Conservation (phyloP, 1,140 invertebrate species). For the Drosophila persimilis region DNA sequence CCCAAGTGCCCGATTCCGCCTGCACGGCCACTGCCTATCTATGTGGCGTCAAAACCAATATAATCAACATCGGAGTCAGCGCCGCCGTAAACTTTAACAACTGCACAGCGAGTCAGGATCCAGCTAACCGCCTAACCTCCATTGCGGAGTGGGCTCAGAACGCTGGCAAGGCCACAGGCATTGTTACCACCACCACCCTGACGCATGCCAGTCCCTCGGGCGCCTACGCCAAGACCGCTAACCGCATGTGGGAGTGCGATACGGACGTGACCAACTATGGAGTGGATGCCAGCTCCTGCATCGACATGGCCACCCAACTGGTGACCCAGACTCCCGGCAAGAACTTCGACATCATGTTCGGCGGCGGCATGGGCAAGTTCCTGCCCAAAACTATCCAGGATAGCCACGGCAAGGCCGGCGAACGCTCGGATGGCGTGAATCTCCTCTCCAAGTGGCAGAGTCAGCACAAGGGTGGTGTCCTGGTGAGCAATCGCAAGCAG, state of each 20-base stretch:
- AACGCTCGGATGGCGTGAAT: constrained; percentile 84
- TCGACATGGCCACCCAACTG: constrained; percentile 86
- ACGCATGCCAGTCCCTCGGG: constrained; percentile 80
- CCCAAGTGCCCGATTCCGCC: constrained; percentile 92
- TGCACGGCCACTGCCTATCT: constrained; percentile 89
- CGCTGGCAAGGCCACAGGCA: constrained; percentile 85
- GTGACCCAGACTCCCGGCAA: constrained; percentile 85
- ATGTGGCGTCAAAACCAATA: constrained; percentile 89
- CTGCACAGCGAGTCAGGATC: constrained; percentile 87
- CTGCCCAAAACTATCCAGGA: constrained; percentile 83
- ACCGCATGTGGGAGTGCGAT: constrained; percentile 92
- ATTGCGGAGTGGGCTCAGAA: constrained; percentile 93
- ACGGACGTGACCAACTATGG: constrained; percentile 84
- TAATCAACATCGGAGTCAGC: constrained; percentile 87
- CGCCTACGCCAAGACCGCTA: constrained; percentile 85
- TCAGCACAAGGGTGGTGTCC: constrained; percentile 77
- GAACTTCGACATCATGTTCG: constrained; percentile 87
- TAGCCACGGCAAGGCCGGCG: constrained; percentile 83
- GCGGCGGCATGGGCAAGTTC: constrained; percentile 87
- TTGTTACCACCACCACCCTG: constrained; percentile 80
- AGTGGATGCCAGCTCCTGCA: constrained; percentile 80
- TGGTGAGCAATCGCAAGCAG: constrained; percentile 86
- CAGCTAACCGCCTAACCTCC: constrained; percentile 85
- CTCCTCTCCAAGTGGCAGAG: constrained; percentile 84
- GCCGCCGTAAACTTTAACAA: constrained; percentile 86